These are phyloP conservation scores for Ethmia dodecea DNA, from an alignment of 2,888 invertebrate species.

Conservation along the genomic window DNA sequence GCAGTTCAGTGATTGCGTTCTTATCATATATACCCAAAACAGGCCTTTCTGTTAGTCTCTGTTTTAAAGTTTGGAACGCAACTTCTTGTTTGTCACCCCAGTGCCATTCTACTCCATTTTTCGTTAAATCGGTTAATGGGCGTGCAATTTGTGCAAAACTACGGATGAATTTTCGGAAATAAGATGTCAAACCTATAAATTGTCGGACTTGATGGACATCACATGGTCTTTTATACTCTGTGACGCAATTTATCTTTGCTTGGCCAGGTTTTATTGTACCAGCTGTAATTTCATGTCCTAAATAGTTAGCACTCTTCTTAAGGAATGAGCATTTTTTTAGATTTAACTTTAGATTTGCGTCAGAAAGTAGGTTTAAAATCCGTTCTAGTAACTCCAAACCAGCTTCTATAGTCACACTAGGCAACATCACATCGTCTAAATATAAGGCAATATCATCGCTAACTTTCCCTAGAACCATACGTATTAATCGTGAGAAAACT, in stretches of 20 bases:
- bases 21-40: background rate
- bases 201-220: constrained; percentile 1
- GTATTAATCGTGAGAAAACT: too few species aligned
- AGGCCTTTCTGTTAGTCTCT: too few species aligned
- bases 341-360: constrained; percentile 1
- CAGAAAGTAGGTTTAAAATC: background rate
- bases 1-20: background rate
- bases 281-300: constrained; percentile 2
- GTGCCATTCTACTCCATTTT: background rate
- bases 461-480: too few species aligned
- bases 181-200: background rate
- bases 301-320: background rate
- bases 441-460: too few species aligned
- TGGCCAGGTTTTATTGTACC: constrained; percentile 1
- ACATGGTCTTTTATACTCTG: background rate
- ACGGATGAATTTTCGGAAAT: constrained; percentile 4
- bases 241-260: background rate
- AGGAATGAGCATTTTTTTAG: constrained; percentile 3
- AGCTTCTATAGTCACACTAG: background rate
- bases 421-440: constrained; percentile 3
- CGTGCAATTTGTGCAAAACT: background rate
- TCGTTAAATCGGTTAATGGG: background rate
- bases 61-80: too few species aligned
- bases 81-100: background rate
- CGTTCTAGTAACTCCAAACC: background rate